Percentiles rank a stretch among this genome's conserved stretches.
Conservation (phyloP, 2,888 invertebrate genomes). For the Scaptomyza cyrtandrae region DNA sequence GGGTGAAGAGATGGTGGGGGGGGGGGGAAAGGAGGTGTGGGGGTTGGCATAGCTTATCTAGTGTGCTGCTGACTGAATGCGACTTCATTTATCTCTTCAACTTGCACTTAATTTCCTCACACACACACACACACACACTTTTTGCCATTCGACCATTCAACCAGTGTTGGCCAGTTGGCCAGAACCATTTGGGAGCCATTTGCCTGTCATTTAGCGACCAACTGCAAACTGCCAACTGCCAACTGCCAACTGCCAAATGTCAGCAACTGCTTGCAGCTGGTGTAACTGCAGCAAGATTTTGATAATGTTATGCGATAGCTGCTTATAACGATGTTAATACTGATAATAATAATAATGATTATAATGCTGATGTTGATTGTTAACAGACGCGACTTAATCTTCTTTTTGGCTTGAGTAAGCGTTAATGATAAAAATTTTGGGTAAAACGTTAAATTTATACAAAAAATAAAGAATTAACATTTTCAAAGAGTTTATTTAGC, state of each 20-base stretch:
- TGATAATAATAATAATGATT: conserved; percentile 25
- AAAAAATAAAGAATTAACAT: too few relatives aligned
- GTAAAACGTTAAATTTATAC: too few relatives aligned
- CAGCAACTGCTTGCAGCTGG: conserved; percentile 11
- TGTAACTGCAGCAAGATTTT: conserved; percentile 16
- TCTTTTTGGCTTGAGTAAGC: neutral
- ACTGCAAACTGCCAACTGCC: conserved; percentile 9
- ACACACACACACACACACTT: conserved; percentile 5
- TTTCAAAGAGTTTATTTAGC: too few relatives aligned
- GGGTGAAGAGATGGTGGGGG: neutral
- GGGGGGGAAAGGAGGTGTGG: too few relatives aligned
- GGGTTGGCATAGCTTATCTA: conserved; percentile 19
- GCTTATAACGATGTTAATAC: conserved; percentile 41
- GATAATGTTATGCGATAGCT: conserved; percentile 13
- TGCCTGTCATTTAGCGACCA: conserved; percentile 48
- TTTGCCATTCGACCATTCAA: neutral
- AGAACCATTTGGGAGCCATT: conserved; percentile 36
- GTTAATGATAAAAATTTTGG: neutral
- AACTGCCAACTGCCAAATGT: conserved; percentile 11
- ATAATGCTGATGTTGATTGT: too few relatives aligned
- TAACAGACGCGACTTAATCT: neutral
- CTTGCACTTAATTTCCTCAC: conserved; percentile 35
- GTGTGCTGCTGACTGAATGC: conserved; percentile 4
- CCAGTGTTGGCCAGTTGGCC: conserved; percentile 7
- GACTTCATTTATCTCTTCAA: conserved; percentile 25